Evolutionary conservation across 2,888 invertebrate species (phyloP).

Genomic region (Drosophila greeni): DNA sequence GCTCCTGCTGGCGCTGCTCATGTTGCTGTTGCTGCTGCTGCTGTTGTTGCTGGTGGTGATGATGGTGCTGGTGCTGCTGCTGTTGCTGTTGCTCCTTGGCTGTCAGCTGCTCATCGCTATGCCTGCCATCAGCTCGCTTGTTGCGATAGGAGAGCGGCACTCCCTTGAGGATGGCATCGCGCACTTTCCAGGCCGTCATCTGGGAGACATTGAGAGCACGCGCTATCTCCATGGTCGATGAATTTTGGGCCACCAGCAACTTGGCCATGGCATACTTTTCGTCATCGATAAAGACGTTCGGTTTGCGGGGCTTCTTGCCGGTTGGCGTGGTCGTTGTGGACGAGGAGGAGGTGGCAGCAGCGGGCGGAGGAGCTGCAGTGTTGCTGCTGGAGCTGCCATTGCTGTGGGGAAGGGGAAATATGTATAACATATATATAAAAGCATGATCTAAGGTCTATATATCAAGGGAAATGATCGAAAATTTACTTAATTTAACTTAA

Average conservation of each 20-base stretch:
- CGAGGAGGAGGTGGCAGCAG: constrained; percentile 10
- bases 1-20: constrained; percentile 41
- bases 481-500: neutral
- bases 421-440: neutral
- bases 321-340: constrained; percentile 18
- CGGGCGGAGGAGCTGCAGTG: constrained; percentile 19
- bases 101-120: constrained; percentile 46
- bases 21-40: constrained; percentile 46
- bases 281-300: constrained; percentile 78
- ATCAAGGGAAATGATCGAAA: neutral
- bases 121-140: constrained; percentile 64
- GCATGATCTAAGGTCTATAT: neutral
- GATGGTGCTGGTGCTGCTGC: constrained; percentile 52
- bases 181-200: constrained; percentile 79
- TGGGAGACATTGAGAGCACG: constrained; percentile 78
- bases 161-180: constrained; percentile 78
- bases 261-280: constrained; percentile 78
- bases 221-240: constrained; percentile 78
- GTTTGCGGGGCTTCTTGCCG: constrained; percentile 77
- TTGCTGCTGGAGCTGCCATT: constrained; percentile 64
- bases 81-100: constrained; percentile 57
- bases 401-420: constrained; percentile 26
- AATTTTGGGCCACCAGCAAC: constrained; percentile 75
- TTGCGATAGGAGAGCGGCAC: constrained; percentile 78
- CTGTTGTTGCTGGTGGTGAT: constrained; percentile 51